phyloP scores from a whole-genome alignment of 2,888 invertebrate genomes.

The Xylota sylvarum region DNA sequence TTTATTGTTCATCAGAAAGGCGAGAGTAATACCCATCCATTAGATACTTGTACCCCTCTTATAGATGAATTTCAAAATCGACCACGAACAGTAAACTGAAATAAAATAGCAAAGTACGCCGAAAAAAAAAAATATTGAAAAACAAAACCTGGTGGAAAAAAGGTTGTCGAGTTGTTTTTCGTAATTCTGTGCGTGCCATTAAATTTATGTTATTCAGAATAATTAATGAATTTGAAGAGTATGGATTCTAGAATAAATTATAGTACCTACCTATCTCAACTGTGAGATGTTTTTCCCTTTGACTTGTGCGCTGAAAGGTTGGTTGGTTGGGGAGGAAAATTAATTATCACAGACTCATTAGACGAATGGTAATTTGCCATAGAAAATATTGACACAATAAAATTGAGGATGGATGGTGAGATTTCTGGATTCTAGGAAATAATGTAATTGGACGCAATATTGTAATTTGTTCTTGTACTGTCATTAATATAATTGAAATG shows the following conservation, averaged over 20 bases:
- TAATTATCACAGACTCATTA: conserved; percentile 42
- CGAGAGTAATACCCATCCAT: conserved; percentile 34
- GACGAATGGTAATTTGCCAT: conserved; percentile 24
- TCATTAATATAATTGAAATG: neutral
- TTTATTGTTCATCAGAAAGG: conserved; percentile 30
- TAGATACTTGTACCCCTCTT: conserved; percentile 24
- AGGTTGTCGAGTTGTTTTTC: conserved; percentile 2
- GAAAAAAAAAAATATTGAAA: neutral
- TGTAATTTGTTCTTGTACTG: neutral
- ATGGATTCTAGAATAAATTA: conserved; percentile 22
- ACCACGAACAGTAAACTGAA: conserved; percentile 33
- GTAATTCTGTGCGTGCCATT: conserved; percentile 13
- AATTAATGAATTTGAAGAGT: conserved; percentile 28
- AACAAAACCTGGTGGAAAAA: neutral
- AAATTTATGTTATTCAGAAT: conserved; percentile 12
- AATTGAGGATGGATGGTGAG: conserved; percentile 5
- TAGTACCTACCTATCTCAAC: neutral
- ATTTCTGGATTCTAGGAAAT: neutral
- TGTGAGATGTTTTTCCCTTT: neutral
- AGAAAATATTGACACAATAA: conserved; percentile 21
- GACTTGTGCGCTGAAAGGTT: neutral
- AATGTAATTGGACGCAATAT: conserved; percentile 1
- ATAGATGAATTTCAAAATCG: conserved; percentile 22
- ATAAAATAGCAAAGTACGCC: conserved; percentile 17
- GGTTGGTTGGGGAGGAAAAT: conserved; percentile 24